Evolutionary conservation across 1,140 invertebrate genomes (phyloP).

Genomic region (Drosophila carrolli): DNA sequence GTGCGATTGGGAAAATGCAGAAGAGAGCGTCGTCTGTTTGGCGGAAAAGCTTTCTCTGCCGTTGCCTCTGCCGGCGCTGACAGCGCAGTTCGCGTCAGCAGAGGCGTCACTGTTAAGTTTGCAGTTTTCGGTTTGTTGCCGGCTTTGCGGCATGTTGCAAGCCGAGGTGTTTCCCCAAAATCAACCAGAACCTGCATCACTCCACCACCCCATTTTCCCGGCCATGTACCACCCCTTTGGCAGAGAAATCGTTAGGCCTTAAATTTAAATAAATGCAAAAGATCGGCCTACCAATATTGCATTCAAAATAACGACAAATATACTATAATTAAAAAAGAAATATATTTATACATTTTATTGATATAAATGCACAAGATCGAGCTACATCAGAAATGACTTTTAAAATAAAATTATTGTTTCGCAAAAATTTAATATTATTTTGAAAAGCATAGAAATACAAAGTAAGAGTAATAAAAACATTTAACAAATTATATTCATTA

Average conservation of each 20-base stretch:
- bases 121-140: slow-evolving; percentile 59
- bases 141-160: slow-evolving; percentile 47
- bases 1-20: neutral
- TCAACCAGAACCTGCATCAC: slow-evolving; percentile 24
- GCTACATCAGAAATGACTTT: neutral
- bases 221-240: neutral
- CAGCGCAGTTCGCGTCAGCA: slow-evolving; percentile 2
- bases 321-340: too few relatives aligned
- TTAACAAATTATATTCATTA: too few relatives aligned
- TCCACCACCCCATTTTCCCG: neutral
- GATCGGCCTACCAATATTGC: neutral
- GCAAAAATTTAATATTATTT: too few relatives aligned
- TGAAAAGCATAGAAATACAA: too few relatives aligned
- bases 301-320: too few relatives aligned
- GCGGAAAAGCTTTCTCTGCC: slow-evolving; percentile 14
- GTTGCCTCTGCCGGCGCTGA: neutral
- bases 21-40: slow-evolving; percentile 9
- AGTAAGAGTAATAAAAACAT: too few relatives aligned
- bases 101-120: slow-evolving; percentile 32
- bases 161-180: slow-evolving; percentile 36
- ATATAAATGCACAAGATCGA: neutral
- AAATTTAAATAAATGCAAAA: neutral
- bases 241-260: neutral
- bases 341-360: neutral
- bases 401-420: too few relatives aligned